These are phyloP conservation scores for Sminthurinus aureus DNA, from an alignment of 2,888 invertebrate species.

Conservation along the genomic window DNA sequence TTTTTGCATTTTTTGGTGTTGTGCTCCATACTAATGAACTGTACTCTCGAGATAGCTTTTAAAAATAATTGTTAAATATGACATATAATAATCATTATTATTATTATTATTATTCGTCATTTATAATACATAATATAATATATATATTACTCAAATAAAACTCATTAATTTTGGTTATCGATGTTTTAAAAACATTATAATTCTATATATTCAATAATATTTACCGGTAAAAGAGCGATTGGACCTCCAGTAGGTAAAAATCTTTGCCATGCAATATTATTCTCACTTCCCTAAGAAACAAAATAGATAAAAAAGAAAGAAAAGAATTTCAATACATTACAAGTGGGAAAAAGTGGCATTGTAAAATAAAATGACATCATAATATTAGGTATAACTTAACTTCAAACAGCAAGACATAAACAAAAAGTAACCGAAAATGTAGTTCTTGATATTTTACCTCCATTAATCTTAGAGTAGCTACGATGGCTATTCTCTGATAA, in stretches of 20 bases:
- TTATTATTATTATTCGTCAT: background rate
- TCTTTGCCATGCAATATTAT: conserved; percentile 94
- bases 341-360: no score
- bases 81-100: background rate
- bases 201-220: conserved; percentile 58
- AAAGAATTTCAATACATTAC: no score
- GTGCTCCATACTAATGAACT: conserved; percentile 97
- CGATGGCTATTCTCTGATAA: conserved; percentile 90
- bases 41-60: conserved; percentile 72
- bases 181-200: background rate
- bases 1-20: conserved; percentile 75
- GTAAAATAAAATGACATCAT: no score
- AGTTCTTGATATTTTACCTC: conserved; percentile 68
- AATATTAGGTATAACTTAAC: background rate
- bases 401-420: background rate
- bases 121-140: background rate
- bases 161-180: background rate
- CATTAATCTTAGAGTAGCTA: conserved; percentile 84
- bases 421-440: background rate
- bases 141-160: background rate
- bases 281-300: conserved; percentile 71
- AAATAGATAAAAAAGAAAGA: no score
- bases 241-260: conserved; percentile 88
- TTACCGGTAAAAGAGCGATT: conserved; percentile 86
- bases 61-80: background rate